Conservation (phyloP, 1,140 invertebrate species). For the Coenobita brevimanus region DNA sequence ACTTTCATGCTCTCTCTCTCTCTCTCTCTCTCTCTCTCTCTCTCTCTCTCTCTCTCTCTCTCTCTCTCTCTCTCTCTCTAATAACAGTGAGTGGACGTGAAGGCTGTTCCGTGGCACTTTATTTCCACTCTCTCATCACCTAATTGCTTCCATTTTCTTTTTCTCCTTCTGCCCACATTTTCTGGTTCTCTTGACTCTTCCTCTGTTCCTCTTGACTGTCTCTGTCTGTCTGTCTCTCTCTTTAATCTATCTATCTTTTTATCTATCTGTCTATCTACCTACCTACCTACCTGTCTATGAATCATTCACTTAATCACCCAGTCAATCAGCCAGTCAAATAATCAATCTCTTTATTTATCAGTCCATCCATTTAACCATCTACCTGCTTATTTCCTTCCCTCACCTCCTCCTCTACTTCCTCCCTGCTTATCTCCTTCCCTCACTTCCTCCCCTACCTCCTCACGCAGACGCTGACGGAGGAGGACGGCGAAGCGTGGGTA, state of each 20-base stretch:
- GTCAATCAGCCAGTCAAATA: too few species aligned
- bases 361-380: not conserved
- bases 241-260: too few species aligned
- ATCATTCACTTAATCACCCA: too few species aligned
- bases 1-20: not conserved
- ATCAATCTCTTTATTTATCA: too few species aligned
- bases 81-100: too few species aligned
- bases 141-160: not conserved
- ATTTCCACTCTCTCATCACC: not conserved
- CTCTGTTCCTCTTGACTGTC: not conserved
- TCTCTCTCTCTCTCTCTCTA: not conserved
- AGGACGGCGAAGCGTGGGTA: conserved; percentile 25
- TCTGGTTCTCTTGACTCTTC: not conserved
- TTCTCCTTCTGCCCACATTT: not conserved
- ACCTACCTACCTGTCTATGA: too few species aligned
- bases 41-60: not conserved
- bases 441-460: too few species aligned
- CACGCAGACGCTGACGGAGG: conserved; percentile 36
- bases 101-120: not conserved
- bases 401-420: not conserved
- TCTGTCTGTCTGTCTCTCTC: too few species aligned
- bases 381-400: not conserved
- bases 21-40: not conserved
- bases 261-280: too few species aligned
- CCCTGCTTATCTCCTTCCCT: not conserved